phyloP scores from a whole-genome alignment of 1,140 invertebrate genomes.

The Brachionus calyciflorus region DNA sequence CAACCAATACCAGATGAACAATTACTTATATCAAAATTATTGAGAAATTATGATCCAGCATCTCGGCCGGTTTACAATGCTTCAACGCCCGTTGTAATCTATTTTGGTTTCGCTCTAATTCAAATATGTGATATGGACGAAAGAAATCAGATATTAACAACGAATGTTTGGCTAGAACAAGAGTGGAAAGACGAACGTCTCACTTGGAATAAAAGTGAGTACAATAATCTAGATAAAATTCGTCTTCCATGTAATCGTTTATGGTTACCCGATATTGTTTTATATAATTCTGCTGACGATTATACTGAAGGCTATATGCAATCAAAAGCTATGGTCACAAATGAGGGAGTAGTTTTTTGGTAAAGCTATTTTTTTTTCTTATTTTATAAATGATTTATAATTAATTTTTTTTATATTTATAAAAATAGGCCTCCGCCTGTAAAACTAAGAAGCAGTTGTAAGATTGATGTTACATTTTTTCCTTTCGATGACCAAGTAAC shows the following conservation, averaged over 20 bases:
- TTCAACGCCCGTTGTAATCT: slow-evolving; percentile 88
- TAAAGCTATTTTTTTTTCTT: background rate
- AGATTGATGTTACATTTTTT: slow-evolving; percentile 59
- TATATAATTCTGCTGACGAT: slow-evolving; percentile 61
- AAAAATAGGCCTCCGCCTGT: slow-evolving; percentile 61
- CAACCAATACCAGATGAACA: slow-evolving; percentile 75
- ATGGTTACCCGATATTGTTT: slow-evolving; percentile 55
- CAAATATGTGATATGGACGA: slow-evolving; percentile 98
- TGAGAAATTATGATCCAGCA: slow-evolving; percentile 90
- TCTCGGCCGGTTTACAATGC: slow-evolving; percentile 95
- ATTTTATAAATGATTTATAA: background rate
- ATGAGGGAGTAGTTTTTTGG: slow-evolving; percentile 65
- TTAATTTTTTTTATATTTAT: background rate
- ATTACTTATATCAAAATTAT: slow-evolving; percentile 82
- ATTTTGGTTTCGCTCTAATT: slow-evolving; percentile 94
- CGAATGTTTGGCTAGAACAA: slow-evolving; percentile 92
- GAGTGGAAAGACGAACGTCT: slow-evolving; percentile 65
- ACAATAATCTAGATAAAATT: slow-evolving; percentile 61
- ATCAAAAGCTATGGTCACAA: slow-evolving; percentile 63
- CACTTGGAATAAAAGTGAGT: slow-evolving; percentile 63
- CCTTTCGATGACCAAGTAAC: slow-evolving; percentile 57
- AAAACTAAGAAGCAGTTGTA: slow-evolving; percentile 60
- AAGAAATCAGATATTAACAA: slow-evolving; percentile 87
- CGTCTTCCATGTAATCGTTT: slow-evolving; percentile 63
- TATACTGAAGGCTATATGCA: slow-evolving; percentile 65